Evolutionary conservation across 2,797 vertebrate genomes (phyloP), one percentile per base, ranked within the genome.

Genomic region (Halcyon badia): DNA sequence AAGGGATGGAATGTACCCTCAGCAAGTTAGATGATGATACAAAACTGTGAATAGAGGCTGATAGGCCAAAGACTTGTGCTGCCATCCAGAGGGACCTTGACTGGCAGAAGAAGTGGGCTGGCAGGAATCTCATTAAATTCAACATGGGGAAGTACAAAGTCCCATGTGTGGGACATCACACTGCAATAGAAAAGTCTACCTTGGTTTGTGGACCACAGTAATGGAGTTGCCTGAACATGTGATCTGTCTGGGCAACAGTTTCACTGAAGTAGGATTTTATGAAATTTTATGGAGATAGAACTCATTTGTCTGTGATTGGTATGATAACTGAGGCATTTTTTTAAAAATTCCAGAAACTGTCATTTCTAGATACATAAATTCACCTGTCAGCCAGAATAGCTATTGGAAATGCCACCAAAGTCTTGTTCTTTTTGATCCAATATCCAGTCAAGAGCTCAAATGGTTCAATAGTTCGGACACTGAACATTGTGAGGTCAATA

Each of bases 331-430:
- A 66, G 44, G 42, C 73, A 93, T 61, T 89, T 93, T 49, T 83
- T 95, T 92, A 70, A 64, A 71, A 87, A 87, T 89, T 84, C 80
- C 70, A 84, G 66, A 82, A 91, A 76, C 26, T 1, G 2, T 58
- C 82, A 84, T 89, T 95, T 39, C 70, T 84, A 62, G 73, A 60
- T 86, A 31, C 39, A 68, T 68, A 90, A 72, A 95, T 83, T 65
- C 62, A 91, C 70, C 80, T 82, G 86, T 22, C 64, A 95, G 54
- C 79, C 62, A 79, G 58, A 88, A 88, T 28, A 90, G n/a, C 57
- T 71, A 8, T 72, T 80, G 42, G 83, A 95, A 94, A 82, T 92
- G n/a, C 31, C 48, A 92, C 42, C 35, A 84, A 70, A 78, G 30
- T 19, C 83, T 82, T 89, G 42, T 61, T 86, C 58, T 65, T 92